Evolutionary conservation across 2,113 vertebrate species (phyloP).

Genomic region (Oriolus oriolus): DNA sequence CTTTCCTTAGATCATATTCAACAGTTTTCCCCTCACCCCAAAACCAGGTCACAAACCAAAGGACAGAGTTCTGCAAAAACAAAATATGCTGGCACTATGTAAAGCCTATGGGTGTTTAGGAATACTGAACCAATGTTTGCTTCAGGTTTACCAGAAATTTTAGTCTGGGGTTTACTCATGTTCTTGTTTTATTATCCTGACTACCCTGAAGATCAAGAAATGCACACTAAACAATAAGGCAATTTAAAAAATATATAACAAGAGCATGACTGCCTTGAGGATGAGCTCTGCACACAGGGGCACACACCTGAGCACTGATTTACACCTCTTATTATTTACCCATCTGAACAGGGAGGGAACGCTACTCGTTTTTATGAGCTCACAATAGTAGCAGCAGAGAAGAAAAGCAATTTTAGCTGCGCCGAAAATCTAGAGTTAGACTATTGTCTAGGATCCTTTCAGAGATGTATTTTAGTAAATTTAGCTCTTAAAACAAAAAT

Average conservation of each 20-base stretch:
- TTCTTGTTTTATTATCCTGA: background rate
- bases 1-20: background rate
- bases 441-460: background rate
- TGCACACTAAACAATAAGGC: background rate
- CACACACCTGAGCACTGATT: background rate
- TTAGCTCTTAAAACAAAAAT: background rate
- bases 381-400: background rate
- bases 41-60: background rate
- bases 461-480: background rate
- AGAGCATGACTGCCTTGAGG: background rate
- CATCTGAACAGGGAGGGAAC: background rate
- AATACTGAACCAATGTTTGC: background rate
- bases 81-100: background rate
- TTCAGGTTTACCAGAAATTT: background rate
- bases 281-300: background rate
- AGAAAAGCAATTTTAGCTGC: background rate
- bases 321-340: background rate
- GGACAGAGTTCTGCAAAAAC: background rate
- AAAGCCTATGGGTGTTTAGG: background rate
- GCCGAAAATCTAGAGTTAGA: background rate
- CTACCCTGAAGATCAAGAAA: background rate
- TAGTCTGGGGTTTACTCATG: background rate
- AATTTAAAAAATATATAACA: background rate
- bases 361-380: background rate
- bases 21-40: background rate